Percentiles rank a stretch among this genome's conserved stretches.
These are phyloP conservation scores for Ursus arctos DNA, from an alignment of 2,113 vertebrate genomes.

Conservation along the genomic window DNA sequence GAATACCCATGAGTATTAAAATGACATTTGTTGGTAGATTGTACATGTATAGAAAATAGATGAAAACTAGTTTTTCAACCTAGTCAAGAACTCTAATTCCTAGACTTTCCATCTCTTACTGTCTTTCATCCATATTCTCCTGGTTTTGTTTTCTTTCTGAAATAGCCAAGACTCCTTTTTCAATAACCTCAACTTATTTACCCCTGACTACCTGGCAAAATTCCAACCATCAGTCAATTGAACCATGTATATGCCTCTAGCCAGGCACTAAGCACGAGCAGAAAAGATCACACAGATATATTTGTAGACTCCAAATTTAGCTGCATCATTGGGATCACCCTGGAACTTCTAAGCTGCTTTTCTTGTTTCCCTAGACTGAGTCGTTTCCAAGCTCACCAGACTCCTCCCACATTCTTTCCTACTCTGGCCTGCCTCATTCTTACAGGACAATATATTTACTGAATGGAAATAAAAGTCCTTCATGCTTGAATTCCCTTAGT, in stretches of 20 bases:
- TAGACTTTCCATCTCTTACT: background rate
- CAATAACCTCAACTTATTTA: background rate
- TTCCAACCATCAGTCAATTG: background rate
- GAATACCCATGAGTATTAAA: background rate
- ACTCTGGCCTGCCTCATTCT: background rate
- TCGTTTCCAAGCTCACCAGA: background rate
- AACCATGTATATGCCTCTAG: background rate
- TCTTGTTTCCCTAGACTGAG: background rate
- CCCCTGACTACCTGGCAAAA: background rate
- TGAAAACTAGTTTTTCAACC: background rate
- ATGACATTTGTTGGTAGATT: background rate
- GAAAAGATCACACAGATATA: background rate
- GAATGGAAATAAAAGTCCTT: background rate
- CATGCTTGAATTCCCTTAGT: background rate
- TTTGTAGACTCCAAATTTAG: background rate
- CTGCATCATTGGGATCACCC: background rate
- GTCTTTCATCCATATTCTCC: background rate
- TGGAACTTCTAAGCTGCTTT: background rate
- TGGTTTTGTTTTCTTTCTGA: background rate
- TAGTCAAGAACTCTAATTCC: background rate
- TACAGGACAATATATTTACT: background rate
- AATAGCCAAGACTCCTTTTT: background rate
- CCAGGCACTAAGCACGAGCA: background rate
- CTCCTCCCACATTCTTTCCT: background rate
- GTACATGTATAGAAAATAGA: background rate